Evolutionary conservation across 2,888 invertebrate species (phyloP), one percentile per base, ranked within the genome.

Genomic region (Spodoptera picta): DNA sequence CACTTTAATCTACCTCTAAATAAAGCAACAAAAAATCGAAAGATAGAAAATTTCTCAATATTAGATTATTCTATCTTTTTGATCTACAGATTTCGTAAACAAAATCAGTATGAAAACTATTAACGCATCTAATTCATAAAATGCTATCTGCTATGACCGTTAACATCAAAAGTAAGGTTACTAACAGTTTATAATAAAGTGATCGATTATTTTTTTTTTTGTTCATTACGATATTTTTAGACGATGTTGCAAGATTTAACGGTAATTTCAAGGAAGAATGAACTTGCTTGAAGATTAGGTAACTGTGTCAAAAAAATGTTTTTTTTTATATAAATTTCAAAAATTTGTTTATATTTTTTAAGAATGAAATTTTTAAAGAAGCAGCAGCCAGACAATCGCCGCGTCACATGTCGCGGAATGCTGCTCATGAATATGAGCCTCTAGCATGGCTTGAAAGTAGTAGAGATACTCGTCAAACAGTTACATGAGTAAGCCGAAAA

Each of bases 31-130:
- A 36, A 36, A 6, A 3, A 4, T 6, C 5, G 6, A 31, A 6
- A 6, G 3, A 27, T 27, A 5, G 7, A 36, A 36, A 36, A 36
- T 2, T 36, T 36, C 9, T 36, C 7, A 9, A 36, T 36, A 9
- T 36, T 0, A 1, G 9, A 36, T 53, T 69, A 56, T 53, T 14
- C 11, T 14, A 49, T 62, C 69, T 74, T 72, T 78, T 79, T 79
- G 81, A 79, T 79, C 79, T 78, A 43, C 9, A 4, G 14, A 41
- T 65, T 60, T 61, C 44, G 57, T 80, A 79, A 79, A 80, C 74
- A 79, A 52, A 27, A 23, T 23, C 31, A 27, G 11, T 59, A 59
- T 56, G 27, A 50, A 73, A 67, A 65, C 61, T 53, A 50, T 60
- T 51, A 61, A 53, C 27, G 57, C 53, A 48, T 65, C 44, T 66